phyloP scores from a whole-genome alignment of 2,888 invertebrate species.

The Aspidiotus destructor region DNA sequence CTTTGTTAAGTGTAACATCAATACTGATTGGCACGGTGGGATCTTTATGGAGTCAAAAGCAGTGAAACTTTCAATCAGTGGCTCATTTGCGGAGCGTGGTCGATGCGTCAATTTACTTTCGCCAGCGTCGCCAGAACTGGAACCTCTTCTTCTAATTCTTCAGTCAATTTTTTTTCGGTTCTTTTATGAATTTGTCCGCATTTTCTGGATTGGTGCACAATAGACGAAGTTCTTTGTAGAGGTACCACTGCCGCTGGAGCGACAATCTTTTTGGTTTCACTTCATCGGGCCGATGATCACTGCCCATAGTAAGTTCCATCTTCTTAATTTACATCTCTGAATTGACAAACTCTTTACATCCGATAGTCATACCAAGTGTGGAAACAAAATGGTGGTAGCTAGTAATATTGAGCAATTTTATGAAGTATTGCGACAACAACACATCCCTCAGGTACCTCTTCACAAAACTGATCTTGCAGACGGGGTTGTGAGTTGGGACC shows the following conservation, averaged over 20 bases:
- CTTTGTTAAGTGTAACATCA: too few relatives aligned
- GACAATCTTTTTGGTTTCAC: neutral
- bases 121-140: too few relatives aligned
- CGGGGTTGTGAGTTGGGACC: neutral
- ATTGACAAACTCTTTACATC: neutral
- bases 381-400: slow-evolving; percentile 2
- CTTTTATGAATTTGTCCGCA: slow-evolving; percentile 4
- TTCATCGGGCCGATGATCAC: neutral
- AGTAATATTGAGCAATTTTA: neutral
- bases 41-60: too few relatives aligned
- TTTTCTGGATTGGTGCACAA: slow-evolving; percentile 4
- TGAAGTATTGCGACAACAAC: neutral
- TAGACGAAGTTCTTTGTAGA: slow-evolving; percentile 2
- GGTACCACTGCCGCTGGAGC: slow-evolving; percentile 4
- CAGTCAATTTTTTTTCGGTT: slow-evolving; percentile 1
- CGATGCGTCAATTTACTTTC: too few relatives aligned
- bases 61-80: too few relatives aligned
- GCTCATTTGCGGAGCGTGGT: too few relatives aligned
- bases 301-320: neutral
- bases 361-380: neutral
- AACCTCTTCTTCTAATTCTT: neutral
- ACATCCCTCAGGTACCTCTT: neutral
- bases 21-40: too few relatives aligned
- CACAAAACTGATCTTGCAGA: neutral
- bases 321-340: neutral